Evolutionary conservation across 2,888 invertebrate genomes (phyloP).

Genomic region (Hypselothyrea guttata): DNA sequence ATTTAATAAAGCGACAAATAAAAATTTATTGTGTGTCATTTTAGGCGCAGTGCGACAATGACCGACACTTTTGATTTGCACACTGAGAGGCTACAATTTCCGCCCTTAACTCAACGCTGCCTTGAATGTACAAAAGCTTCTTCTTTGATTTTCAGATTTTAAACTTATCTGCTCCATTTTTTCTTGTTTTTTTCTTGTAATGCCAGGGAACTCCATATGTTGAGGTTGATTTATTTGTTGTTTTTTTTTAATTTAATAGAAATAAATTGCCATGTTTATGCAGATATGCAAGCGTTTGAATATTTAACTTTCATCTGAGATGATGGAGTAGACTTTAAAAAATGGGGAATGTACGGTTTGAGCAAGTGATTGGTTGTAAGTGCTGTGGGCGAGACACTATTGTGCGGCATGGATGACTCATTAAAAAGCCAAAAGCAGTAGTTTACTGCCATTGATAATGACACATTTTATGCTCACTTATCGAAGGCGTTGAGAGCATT

Average conservation of each 20-base stretch:
- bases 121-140: too few relatives aligned
- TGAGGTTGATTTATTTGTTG: conserved; percentile 55
- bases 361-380: conserved; percentile 42
- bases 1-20: conserved; percentile 74
- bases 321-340: too few relatives aligned
- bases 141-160: too few relatives aligned
- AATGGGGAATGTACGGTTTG: too few relatives aligned
- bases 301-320: neutral
- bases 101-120: too few relatives aligned
- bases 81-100: conserved; percentile 65
- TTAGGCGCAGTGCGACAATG: conserved; percentile 60
- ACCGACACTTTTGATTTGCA: conserved; percentile 64
- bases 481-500: conserved; percentile 49
- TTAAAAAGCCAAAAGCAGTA: conserved; percentile 45
- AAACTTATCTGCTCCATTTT: too few relatives aligned
- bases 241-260: conserved; percentile 70
- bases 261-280: conserved; percentile 62
- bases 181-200: too few relatives aligned
- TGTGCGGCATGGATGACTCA: conserved; percentile 36
- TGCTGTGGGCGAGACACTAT: neutral
- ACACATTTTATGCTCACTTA: conserved; percentile 58
- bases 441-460: conserved; percentile 55
- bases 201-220: too few relatives aligned
- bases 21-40: conserved; percentile 74
- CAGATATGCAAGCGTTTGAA: conserved; percentile 41